These are phyloP conservation scores for Onychostoma macrolepis DNA, from an alignment of 2,113 vertebrate genomes.

Conservation along the genomic window DNA sequence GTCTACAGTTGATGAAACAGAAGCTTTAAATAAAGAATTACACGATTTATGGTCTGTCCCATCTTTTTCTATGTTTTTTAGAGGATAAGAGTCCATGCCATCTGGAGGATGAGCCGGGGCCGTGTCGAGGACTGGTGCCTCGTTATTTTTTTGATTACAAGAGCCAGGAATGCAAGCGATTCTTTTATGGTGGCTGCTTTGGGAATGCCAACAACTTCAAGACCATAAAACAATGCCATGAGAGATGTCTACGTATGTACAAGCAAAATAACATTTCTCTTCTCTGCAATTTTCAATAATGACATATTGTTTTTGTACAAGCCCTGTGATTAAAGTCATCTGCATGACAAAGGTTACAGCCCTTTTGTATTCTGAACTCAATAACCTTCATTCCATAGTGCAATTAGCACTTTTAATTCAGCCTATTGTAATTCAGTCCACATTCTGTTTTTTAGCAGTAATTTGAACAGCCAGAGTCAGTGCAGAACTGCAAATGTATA, in stretches of 20 bases:
- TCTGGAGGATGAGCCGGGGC: slow-evolving; percentile 81
- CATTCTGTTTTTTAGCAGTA: background rate
- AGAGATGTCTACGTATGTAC: slow-evolving; percentile 78
- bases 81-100: slow-evolving; percentile 84
- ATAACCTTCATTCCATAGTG: background rate
- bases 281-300: slow-evolving; percentile 20
- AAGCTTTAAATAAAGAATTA: background rate
- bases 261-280: slow-evolving; percentile 28
- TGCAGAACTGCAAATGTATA: background rate
- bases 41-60: background rate
- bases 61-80: slow-evolving; percentile 54
- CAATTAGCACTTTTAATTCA: background rate
- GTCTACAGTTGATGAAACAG: background rate
- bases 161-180: slow-evolving; percentile 77
- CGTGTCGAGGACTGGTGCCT: slow-evolving; percentile 82
- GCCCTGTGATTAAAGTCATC: slow-evolving; percentile 8
- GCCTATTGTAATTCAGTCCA: background rate
- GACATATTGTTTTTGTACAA: slow-evolving; percentile 12
- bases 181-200: slow-evolving; percentile 90
- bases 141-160: slow-evolving; percentile 85
- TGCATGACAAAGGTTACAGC: background rate
- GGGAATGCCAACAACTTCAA: slow-evolving; percentile 92
- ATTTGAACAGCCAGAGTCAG: background rate
- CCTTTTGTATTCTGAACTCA: background rate
- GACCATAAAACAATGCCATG: slow-evolving; percentile 77